A percentile compares a stretch with the other conserved stretches of the same genome.
Conservation (phyloP, 1,140 invertebrate species). For the Tribolium castaneum region DNA sequence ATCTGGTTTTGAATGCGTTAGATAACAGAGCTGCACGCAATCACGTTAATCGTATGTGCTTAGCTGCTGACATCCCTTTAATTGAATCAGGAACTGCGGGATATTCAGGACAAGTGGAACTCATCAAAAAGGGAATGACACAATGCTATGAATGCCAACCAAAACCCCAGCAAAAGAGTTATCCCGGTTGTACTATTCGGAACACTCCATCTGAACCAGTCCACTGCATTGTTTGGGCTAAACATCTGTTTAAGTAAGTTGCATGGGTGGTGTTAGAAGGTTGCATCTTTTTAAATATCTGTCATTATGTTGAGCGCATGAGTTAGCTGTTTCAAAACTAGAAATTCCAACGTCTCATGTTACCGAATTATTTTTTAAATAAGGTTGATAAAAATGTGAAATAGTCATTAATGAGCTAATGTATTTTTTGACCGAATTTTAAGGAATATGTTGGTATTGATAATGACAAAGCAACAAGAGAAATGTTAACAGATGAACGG, state of each 20-base stretch:
- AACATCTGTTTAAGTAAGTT: slow-evolving; percentile 96
- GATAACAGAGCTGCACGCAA: slow-evolving; percentile 97
- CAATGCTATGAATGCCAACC: slow-evolving; percentile 98
- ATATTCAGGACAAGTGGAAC: slow-evolving; percentile 92
- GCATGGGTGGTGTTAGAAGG: too few species aligned
- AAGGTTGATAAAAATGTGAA: too few species aligned
- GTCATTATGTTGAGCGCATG: too few species aligned
- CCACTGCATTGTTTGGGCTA: slow-evolving; percentile 99
- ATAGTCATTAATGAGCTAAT: too few species aligned
- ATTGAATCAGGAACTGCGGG: slow-evolving; percentile 98
- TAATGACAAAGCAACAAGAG: too few species aligned
- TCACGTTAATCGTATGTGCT: slow-evolving; percentile 99
- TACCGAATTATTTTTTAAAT: too few species aligned
- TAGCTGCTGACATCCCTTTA: slow-evolving; percentile 92
- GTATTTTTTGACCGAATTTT: too few species aligned
- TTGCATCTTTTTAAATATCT: too few species aligned
- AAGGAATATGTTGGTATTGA: too few species aligned
- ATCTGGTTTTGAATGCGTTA: slow-evolving; percentile 95
- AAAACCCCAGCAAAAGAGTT: slow-evolving; percentile 91
- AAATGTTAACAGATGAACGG: too few species aligned
- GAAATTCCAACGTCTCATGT: too few species aligned
- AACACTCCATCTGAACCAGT: slow-evolving; percentile 99
- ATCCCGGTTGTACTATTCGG: slow-evolving; percentile 97
- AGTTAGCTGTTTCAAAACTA: too few species aligned
- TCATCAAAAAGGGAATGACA: slow-evolving; percentile 89